Conservation (phyloP, 2,797 vertebrate species). For the Odontamblyopus lacepedii region DNA sequence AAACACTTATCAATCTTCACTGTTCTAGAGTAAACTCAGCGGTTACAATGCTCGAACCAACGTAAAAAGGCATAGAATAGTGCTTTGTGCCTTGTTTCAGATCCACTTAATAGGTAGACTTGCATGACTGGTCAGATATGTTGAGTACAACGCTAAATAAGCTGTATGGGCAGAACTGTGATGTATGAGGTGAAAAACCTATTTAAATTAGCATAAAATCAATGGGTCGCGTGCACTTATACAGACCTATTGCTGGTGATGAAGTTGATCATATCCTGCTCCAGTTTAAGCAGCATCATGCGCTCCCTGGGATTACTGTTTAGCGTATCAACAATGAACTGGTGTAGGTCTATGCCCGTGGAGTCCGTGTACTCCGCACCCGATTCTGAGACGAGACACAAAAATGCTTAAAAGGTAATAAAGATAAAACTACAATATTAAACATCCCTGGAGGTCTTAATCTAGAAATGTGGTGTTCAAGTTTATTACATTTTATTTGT, state of each 20-base stretch:
- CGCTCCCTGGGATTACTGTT: constrained; percentile 96
- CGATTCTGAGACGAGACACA: constrained; percentile 76
- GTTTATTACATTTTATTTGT: constrained; percentile 58
- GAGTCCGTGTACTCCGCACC: constrained; percentile 94
- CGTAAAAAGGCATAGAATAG: not conserved
- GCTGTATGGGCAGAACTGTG: constrained; percentile 37
- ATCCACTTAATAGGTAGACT: constrained; percentile 24
- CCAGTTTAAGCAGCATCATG: constrained; percentile 94
- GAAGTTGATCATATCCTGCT: constrained; percentile 95
- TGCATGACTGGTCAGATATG: constrained; percentile 29
- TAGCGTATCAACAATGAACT: constrained; percentile 90
- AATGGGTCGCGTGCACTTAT: constrained; percentile 18
- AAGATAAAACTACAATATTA: constrained; percentile 45
- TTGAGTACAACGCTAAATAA: constrained; percentile 22
- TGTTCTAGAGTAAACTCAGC: not conserved
- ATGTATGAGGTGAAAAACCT: constrained; percentile 18
- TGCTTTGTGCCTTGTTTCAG: constrained; percentile 12
- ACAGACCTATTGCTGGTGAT: constrained; percentile 91
- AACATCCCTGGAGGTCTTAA: constrained; percentile 37
- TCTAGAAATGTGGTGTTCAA: constrained; percentile 37
- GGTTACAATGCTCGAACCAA: not conserved
- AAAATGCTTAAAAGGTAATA: constrained; percentile 27
- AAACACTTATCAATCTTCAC: no score
- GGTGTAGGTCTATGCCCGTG: constrained; percentile 93
- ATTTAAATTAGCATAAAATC: constrained; percentile 20